Base-by-base conservation (phyloP, 2,888 invertebrate genomes). In the Dryadula phaetusa region DNA sequence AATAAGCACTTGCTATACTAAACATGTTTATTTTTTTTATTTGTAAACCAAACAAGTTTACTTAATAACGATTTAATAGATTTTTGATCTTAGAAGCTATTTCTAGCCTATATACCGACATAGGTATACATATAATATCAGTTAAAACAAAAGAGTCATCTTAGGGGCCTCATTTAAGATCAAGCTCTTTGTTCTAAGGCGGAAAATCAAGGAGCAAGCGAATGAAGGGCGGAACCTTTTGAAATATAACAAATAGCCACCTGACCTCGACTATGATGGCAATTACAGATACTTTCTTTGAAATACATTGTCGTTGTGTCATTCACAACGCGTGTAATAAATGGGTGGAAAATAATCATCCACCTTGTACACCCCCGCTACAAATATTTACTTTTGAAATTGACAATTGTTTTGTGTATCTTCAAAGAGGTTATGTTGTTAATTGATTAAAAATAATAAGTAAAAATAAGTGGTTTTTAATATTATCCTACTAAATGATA, bases 281-380 rank as follows among this genome's bases (percentile, higher is more conserved):
- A 86, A 88, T 88, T 86, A 85, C 79, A 80, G 80, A 79, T 82
- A 83, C 76, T 82, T 86, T 81, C 83, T 82, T 81, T 78, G 79
- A 78, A 81, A 81, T 75, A 78, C 74, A 81, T 81, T 83, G 82
- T 84, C 81, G 77, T 79, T 77, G 78, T 79, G 78, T 75, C 75
- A 73, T 67, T 64, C 68, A 67, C 47, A 66, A 60, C 40, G 46
- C 47, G 47, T 46, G 22, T 62, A 56, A 58, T 62, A 62, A 62
- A 40, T 56, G 25, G 34, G 56, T 34, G 6, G 16, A 18, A 49
- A 49, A 40, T 62, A 32, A 64, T 64, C 32, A 25, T 58, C 22
- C 32, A 20, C 22, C 22, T 47, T 49, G 34, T 47, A n/a, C 40
- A 56, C 12, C 40, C 44, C 8, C 25, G 46, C 37, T 56, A 46